phyloP scores from a whole-genome alignment of 2,888 invertebrate species.

The Drosophila maculinotata region DNA sequence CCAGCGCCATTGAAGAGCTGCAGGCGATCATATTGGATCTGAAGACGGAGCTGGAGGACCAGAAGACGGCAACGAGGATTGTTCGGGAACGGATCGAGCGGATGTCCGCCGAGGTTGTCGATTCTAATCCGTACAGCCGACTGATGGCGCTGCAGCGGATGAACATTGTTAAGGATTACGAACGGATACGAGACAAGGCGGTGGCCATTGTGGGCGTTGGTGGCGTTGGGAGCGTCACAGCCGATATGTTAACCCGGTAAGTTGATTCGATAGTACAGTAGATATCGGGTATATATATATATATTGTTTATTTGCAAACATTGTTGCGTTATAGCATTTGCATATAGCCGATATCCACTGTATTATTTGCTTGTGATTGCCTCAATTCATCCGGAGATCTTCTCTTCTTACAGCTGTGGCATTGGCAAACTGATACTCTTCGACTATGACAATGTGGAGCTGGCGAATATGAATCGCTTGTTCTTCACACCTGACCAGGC shows the following conservation, averaged over 20 bases:
- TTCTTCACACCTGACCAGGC: slow-evolving; percentile 99
- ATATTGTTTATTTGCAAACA: too few species aligned
- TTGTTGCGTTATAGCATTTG: too few species aligned
- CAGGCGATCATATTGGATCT: slow-evolving; percentile 88
- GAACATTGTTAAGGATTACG: slow-evolving; percentile 99
- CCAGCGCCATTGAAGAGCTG: slow-evolving; percentile 87
- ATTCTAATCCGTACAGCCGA: slow-evolving; percentile 99
- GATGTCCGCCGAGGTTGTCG: slow-evolving; percentile 98
- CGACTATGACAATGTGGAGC: slow-evolving; percentile 99
- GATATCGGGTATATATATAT: too few species aligned
- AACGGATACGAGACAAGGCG: slow-evolving; percentile 94
- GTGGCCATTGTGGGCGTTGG: slow-evolving; percentile 99
- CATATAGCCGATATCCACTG: too few species aligned
- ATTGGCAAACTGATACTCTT: slow-evolving; percentile 98
- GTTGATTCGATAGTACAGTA: too few species aligned
- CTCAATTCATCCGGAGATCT: background rate
- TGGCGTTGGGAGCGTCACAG: slow-evolving; percentile 99
- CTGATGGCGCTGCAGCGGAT: slow-evolving; percentile 99
- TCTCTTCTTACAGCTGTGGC: slow-evolving; percentile 90
- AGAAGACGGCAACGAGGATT: slow-evolving; percentile 57
- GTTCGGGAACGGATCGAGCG: slow-evolving; percentile 91
- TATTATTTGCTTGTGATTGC: too few species aligned
- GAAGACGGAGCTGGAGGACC: slow-evolving; percentile 87
- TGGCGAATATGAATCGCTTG: slow-evolving; percentile 99
- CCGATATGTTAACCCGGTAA: slow-evolving; percentile 96